phyloP scores from a whole-genome alignment of 2,797 vertebrate genomes.

The Salmo trutta region DNA sequence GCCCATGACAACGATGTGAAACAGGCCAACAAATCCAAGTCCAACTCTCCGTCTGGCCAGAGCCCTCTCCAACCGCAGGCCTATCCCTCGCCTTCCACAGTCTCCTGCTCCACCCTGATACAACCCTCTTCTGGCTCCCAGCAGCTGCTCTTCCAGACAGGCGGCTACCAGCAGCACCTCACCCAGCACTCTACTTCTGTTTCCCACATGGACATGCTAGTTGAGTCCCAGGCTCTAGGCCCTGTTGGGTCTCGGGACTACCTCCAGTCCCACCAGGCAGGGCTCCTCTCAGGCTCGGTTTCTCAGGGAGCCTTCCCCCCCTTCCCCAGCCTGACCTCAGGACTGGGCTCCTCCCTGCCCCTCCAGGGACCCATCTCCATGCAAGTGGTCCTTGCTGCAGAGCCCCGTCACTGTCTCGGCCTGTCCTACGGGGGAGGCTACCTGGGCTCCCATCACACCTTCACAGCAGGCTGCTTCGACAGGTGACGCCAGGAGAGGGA shows the following conservation, averaged over 20 bases:
- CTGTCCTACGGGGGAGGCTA: constrained; percentile 56
- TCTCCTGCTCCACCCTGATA: constrained; percentile 42
- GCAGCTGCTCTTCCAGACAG: constrained; percentile 21
- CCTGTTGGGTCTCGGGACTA: constrained; percentile 53
- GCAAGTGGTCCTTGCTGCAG: constrained; percentile 57
- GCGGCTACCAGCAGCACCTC: not conserved
- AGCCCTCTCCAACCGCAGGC: not conserved
- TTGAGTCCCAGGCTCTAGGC: constrained; percentile 52
- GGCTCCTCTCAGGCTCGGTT: constrained; percentile 16
- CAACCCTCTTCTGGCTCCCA: constrained; percentile 60
- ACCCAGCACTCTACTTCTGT: constrained; percentile 3
- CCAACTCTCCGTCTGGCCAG: constrained; percentile 38
- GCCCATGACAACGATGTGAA: constrained; percentile 74
- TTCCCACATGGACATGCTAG: constrained; percentile 12
- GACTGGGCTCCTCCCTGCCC: constrained; percentile 45
- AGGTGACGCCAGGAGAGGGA: constrained; percentile 1
- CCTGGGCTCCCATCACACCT: constrained; percentile 47
- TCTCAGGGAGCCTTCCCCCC: constrained; percentile 23
- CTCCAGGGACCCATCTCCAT: constrained; percentile 53
- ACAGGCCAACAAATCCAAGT: constrained; percentile 69
- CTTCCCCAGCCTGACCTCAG: constrained; percentile 35
- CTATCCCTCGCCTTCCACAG: constrained; percentile 20
- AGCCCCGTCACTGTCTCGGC: constrained; percentile 49
- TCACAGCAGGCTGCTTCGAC: constrained; percentile 1
- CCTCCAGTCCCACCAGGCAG: constrained; percentile 5